These are phyloP conservation scores for Andricus curvator DNA, from an alignment of 2,888 invertebrate species.

Conservation along the genomic window DNA sequence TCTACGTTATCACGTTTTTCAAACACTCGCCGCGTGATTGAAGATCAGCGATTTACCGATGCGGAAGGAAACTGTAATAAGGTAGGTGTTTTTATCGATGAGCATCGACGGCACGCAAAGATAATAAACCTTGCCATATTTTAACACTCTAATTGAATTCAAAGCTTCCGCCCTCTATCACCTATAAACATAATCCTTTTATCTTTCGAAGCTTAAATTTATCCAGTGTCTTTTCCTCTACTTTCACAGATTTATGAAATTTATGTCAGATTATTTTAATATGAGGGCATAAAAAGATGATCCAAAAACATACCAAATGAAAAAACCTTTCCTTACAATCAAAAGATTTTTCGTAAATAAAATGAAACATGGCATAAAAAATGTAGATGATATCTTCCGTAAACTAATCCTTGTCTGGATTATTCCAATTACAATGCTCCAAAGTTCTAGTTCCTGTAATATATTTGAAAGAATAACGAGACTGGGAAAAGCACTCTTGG, in stretches of 20 bases:
- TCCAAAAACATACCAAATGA: neutral
- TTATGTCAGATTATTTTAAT: neutral
- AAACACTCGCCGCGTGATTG: neutral
- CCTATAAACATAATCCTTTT: constrained; percentile 6
- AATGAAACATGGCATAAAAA: neutral
- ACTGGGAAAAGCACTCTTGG: neutral
- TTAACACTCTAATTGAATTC: constrained; percentile 9
- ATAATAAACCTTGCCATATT: constrained; percentile 15
- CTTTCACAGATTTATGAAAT: neutral
- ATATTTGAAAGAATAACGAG: neutral
- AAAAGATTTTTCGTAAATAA: neutral
- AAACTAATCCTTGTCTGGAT: neutral
- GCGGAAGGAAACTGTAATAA: neutral
- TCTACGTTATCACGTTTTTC: neutral
- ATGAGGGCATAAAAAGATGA: neutral
- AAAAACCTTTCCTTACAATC: neutral
- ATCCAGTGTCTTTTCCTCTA: neutral
- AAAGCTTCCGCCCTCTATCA: neutral
- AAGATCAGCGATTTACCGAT: constrained; percentile 13
- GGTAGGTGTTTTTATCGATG: neutral
- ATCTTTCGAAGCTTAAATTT: neutral
- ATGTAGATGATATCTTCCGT: neutral
- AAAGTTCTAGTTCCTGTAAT: neutral
- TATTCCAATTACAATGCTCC: neutral
- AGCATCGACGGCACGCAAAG: neutral